These are phyloP conservation scores for Dendrocopos noguchii DNA, from an alignment of 2,113 vertebrate genomes.

Conservation along the genomic window DNA sequence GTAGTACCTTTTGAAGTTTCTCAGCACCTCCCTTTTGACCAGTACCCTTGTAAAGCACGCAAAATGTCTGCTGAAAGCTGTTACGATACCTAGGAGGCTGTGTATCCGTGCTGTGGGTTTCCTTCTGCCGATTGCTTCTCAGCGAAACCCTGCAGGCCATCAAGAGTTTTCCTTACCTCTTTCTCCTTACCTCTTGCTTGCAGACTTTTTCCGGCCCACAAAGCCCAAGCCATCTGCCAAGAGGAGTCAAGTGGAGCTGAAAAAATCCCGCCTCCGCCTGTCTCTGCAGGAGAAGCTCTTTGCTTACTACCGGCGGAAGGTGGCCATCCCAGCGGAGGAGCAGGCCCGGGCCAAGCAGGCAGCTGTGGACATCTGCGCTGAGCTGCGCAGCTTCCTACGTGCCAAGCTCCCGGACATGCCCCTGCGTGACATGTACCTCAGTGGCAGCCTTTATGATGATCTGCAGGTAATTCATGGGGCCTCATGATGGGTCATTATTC, in stretches of 20 bases:
- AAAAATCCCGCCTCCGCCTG: slow-evolving; percentile 89
- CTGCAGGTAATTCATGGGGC: slow-evolving; percentile 83
- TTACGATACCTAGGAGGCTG: neutral
- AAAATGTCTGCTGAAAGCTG: neutral
- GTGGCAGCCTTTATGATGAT: slow-evolving; percentile 95
- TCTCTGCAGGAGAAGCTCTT: slow-evolving; percentile 95
- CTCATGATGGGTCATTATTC: neutral
- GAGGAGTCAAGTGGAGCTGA: slow-evolving; percentile 84
- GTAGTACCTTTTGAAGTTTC: neutral
- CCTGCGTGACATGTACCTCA: slow-evolving; percentile 96
- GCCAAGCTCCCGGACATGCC: slow-evolving; percentile 97
- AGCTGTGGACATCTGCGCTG: slow-evolving; percentile 93
- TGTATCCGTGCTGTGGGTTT: rapidly evolving
- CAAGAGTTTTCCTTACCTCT: slow-evolving; percentile 34
- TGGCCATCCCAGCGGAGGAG: slow-evolving; percentile 87
- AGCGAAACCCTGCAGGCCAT: neutral
- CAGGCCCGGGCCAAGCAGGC: slow-evolving; percentile 91
- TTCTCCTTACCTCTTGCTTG: neutral
- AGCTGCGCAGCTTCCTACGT: slow-evolving; percentile 92
- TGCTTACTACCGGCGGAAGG: slow-evolving; percentile 85
- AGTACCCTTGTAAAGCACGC: neutral
- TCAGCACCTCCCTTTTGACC: neutral
- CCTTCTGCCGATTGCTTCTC: neutral
- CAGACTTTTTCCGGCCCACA: slow-evolving; percentile 72
- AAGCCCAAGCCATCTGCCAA: slow-evolving; percentile 75